Base-by-base conservation (phyloP, 2,888 invertebrate genomes). In the Zaprionus bogoriensis region DNA sequence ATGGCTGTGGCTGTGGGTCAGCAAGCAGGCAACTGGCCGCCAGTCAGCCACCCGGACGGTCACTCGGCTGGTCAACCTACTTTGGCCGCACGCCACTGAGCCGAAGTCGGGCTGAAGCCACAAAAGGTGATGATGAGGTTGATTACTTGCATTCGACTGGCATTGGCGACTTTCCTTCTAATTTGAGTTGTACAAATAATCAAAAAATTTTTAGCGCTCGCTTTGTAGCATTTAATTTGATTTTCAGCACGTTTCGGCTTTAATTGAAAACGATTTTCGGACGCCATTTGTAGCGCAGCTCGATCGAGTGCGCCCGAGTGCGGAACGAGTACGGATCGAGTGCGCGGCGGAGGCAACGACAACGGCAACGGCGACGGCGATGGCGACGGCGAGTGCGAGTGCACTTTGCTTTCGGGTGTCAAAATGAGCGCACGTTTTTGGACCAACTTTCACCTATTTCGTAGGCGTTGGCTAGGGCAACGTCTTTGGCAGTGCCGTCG, bases 101-200 rank as follows among this genome's bases (percentile, higher is more conserved):
- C 2, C 32, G 9, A 19, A 42, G 52, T 47, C 46, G 59, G 41
- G 27, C 44, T 14, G 23, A 27, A 53, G 72, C 86, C 80, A 57
- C 80, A 81, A 81, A 81, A 81, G 80, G 80, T 81, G 80, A 81
- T 81, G 80, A 81, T 81, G 86, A 83, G 87, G 80, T 81, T 81
- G 80, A 81, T 81, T 86, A 74, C 84, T 83, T 71, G 47, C 19
- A 54, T 36, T 71, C 41, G 19, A 52, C 20, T 52, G 42, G 51
- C 55, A 67, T 78, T 76, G 84, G 80, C 83, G 87, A 81, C 87
- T 86, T 81, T 81, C 87, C 80, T 86, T 80, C 80, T 84, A 81
- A 84, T 73, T 78, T 66, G 44, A 80, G 63, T 72, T 83, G 72
- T 77, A 72, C 80, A 81, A 81, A 81, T 81, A 81, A 86, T 81